Evolutionary conservation across 2,113 vertebrate genomes (phyloP), one percentile per base, ranked within the genome.

Genomic region (Crotophaga sulcirostris): DNA sequence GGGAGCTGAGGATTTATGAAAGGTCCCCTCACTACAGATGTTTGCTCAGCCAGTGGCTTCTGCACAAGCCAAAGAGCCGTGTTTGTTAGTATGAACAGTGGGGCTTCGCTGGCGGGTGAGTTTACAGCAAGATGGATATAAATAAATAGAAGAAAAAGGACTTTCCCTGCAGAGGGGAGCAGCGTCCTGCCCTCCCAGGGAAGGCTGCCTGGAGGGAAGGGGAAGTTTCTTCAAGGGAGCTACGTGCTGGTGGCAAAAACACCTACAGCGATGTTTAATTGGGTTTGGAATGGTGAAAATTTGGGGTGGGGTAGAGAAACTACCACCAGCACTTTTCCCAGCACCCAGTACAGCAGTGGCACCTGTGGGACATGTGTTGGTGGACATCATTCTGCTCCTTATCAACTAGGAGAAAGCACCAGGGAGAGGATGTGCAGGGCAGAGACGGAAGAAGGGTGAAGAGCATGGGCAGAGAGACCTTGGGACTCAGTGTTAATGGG

Each of bases 81-180:
- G 89, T 86, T 86, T 88, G 95, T 94, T 78, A 79, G 58, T 76
- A 42, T 6, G 66, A 95, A 2, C 80, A 89, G 93, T 81, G 92
- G 93, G 94, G 91, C 89, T 91, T 94, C n/a, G 11, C 76, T 2
- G 5, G 38, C 10, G 40, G 84, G 74, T 79, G 87, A 94, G 84
- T 94, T 94, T 87, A 94, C 78, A 89, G 74, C 25, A 0, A 21
- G 58, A 4, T 2, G 14, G 67, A 83, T 93, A 79, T 85, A 96
- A 97, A 97, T 91, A 95, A 95, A 95, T 1, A 87, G 87, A 84
- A 38, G 87, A 24, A 60, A 84, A 95, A 87, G 81, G 84, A 91
- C 82, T 97, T 94, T 87, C 70, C 58, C 81, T 75, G 58, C 55
- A 18, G 0, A 21, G 80, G 54, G 64, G 60, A 87, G 60, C 3